These are phyloP conservation scores for Pomacea canaliculata DNA, from an alignment of 2,888 invertebrate genomes.

Conservation along the genomic window DNA sequence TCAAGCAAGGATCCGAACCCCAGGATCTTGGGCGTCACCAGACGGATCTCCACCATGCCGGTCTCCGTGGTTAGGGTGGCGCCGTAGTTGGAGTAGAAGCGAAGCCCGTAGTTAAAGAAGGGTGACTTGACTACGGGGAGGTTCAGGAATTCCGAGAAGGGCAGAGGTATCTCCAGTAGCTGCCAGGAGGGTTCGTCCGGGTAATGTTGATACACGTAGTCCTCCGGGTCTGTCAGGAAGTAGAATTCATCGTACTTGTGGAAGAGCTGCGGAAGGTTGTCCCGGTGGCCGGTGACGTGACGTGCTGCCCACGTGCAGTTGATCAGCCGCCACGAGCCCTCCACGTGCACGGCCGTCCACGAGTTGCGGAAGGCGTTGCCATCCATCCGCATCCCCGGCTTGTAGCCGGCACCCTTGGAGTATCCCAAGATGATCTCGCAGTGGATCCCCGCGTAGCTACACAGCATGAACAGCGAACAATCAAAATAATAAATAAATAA, in stretches of 20 bases:
- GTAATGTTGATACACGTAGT: constrained; percentile 68
- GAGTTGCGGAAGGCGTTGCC: constrained; percentile 87
- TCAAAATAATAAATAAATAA: too few species aligned
- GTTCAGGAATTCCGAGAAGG: constrained; percentile 71
- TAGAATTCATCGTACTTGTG: constrained; percentile 69
- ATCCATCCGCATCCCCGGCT: constrained; percentile 80
- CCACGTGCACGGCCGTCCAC: constrained; percentile 98
- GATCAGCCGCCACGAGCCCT: constrained; percentile 98
- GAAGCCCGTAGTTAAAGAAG: constrained; percentile 69
- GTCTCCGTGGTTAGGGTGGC: constrained; percentile 58
- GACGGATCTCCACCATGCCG: constrained; percentile 62
- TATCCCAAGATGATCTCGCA: constrained; percentile 99
- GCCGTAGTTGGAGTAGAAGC: constrained; percentile 61
- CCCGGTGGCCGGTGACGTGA: constrained; percentile 71
- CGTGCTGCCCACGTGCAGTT: constrained; percentile 99
- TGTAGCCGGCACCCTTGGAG: constrained; percentile 99
- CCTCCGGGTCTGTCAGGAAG: constrained; percentile 68
- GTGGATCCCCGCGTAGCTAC: constrained; percentile 95
- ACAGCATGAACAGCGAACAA: background rate
- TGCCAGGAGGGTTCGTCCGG: constrained; percentile 70
- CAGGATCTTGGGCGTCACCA: constrained; percentile 59
- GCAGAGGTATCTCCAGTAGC: constrained; percentile 70
- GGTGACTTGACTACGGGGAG: constrained; percentile 71
- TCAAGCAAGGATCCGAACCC: constrained; percentile 62
- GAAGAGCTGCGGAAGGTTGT: constrained; percentile 59